phyloP scores from a whole-genome alignment of 2,888 invertebrate genomes.

The Drosophila limbata region DNA sequence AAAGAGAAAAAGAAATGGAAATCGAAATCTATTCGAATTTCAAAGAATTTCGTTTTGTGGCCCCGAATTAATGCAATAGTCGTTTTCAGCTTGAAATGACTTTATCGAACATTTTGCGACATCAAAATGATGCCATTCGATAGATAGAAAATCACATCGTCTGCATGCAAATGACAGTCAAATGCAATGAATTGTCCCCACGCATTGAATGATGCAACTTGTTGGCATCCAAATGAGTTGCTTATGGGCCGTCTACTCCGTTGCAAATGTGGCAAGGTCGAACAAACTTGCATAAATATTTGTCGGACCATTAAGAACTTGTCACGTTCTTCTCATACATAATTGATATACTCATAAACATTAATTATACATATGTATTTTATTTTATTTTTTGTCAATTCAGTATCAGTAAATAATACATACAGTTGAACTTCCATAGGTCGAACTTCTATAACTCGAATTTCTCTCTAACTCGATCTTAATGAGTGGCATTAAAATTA shows the following conservation, averaged over 20 bases:
- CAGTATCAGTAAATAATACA: too few species aligned
- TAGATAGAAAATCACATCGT: conserved; percentile 49
- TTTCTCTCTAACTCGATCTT: too few species aligned
- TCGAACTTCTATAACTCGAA: too few species aligned
- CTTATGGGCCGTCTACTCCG: conserved; percentile 18
- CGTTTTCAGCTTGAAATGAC: conserved; percentile 60
- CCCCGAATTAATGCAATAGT: conserved; percentile 65
- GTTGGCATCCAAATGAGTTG: conserved; percentile 28
- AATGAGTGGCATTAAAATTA: too few species aligned
- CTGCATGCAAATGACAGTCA: conserved; percentile 52
- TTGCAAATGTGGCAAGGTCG: conserved; percentile 12
- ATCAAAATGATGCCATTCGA: conserved; percentile 51
- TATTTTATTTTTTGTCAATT: too few species aligned
- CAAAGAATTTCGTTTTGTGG: conserved; percentile 47
- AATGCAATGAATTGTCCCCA: conserved; percentile 45
- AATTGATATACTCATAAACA: neutral
- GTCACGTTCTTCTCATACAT: conserved; percentile 6
- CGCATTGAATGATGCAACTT: conserved; percentile 42
- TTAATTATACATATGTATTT: too few species aligned
- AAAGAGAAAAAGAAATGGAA: neutral
- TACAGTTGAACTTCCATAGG: too few species aligned
- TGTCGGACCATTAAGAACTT: conserved; percentile 12
- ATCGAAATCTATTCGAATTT: conserved; percentile 25
- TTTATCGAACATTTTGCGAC: conserved; percentile 55
- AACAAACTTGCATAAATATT: conserved; percentile 18